Evolutionary conservation across 2,797 vertebrate genomes (phyloP), one percentile per base, ranked within the genome.

Genomic region (Anas bernieri): DNA sequence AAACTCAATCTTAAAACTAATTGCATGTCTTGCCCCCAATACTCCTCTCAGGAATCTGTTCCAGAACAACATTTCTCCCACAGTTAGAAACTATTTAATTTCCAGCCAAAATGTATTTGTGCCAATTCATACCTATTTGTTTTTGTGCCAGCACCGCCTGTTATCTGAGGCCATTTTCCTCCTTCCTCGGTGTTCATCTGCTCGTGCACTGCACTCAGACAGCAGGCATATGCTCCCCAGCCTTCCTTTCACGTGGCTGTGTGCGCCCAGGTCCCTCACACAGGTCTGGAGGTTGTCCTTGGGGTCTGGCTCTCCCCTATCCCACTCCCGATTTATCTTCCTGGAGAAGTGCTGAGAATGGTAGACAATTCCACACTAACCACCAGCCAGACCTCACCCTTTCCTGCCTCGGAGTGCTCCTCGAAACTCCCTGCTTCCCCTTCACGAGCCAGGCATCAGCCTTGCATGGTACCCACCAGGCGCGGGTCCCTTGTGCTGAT

Each of bases 1-100:
- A 88, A 95, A 90, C 92, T 91, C 90, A 91, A 81, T 93, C 94
- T 86, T 72, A 64, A 93, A 96, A 77, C 94, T 92, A 93, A 95
- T 92, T 75, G 91, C 74, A 10, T 90, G 75, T 88, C 80, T 92
- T 96, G 90, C 89, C 93, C 94, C 90, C 73, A 75, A 0, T 23
- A 11, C 55, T 93, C 28, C 73, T 93, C n/a, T 72, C 91, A 88
- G 95, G 83, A 95, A 81, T 69, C 90, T 69, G 88, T 91, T 96
- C 96, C 95, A 94, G 90, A 94, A 86, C 64, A 92, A 68, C 76
- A 91, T 91, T 90, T 94, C 83, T 91, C 50, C 90, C 88, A 87
- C 66, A 83, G 93, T 88, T 75, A 94, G 85, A 94, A 91, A 92
- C 50, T 50, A 76, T 43, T 85, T 93, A 83, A 84, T 83, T 94